Base-by-base conservation (phyloP, 2,888 invertebrate genomes). In the Metalampra italica region DNA sequence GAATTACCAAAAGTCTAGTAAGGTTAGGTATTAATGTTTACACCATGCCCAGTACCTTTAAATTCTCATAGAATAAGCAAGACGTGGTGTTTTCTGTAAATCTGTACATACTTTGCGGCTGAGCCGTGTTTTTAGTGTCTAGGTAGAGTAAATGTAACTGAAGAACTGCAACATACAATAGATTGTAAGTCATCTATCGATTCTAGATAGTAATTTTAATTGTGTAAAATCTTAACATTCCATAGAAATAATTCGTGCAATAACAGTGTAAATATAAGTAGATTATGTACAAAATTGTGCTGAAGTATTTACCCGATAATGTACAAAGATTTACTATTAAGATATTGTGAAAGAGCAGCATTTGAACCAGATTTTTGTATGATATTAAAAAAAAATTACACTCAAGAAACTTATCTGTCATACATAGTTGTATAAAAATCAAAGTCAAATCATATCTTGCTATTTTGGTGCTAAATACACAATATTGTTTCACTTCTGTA, bases 191-290 rank as follows among this genome's bases (percentile, higher is more conserved):
- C 32, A 40, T 7, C 22, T 12, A n/a, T 38, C 34, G 13, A 40
- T 40, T 41, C 39, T 39, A 14, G 14, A 15, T 45, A 15, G 41
- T 56, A 47, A 59, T 60, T 50, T 60, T 54, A 49, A 57, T 51
- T 63, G 59, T 60, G 62, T 66, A 68, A 71, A 66, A 65, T 67
- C 53, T 52, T 53, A 68, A 86, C 89, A 89, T 89, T 89, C 89
- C 89, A 80, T 87, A 81, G 73, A 74, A 75, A 74, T 82, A 77
- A 78, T 73, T 79, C 22, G 86, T 80, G 79, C 78, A 80, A 80
- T 80, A 79, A 70, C 63, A 43, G 50, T 76, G 68, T 77, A 71
- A 56, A 73, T 66, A 71, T 56, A 66, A 63, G 56, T 50, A 56
- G 48, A 39, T 39, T 7, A 39, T 39, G 70, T 75, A 72, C 60